A percentile compares a stretch with the other conserved stretches of the same genome.
phyloP scores from a whole-genome alignment of 2,888 invertebrate genomes.

The Cremastinae sp. region DNA sequence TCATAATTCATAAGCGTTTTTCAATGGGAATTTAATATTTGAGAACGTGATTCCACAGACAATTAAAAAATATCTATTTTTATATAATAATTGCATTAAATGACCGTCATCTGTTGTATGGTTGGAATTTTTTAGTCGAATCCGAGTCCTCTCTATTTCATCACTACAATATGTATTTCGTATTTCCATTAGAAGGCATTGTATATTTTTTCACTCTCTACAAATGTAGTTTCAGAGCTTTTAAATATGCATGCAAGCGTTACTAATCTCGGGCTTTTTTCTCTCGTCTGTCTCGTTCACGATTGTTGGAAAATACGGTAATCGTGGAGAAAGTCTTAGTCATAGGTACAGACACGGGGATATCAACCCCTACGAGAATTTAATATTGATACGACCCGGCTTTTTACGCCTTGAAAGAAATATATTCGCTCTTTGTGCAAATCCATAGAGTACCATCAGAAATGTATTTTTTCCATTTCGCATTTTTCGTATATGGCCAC shows the following conservation, averaged over 20 bases:
- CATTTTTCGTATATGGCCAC: not conserved
- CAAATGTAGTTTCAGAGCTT: slow-evolving; percentile 29
- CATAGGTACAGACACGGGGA: slow-evolving; percentile 6
- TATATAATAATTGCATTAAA: too few relatives aligned
- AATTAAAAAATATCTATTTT: too few relatives aligned
- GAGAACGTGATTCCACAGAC: too few relatives aligned
- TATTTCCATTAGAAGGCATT: too few relatives aligned
- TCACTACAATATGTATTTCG: too few relatives aligned
- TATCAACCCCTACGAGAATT: slow-evolving; percentile 5
- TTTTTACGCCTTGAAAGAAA: slow-evolving; percentile 1
- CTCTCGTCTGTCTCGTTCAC: slow-evolving; percentile 20
- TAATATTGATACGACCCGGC: slow-evolving; percentile 39
- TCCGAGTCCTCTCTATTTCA: too few relatives aligned
- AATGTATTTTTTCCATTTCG: slow-evolving; percentile 2
- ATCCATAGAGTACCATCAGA: not conserved
- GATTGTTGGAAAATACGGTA: slow-evolving; percentile 46
- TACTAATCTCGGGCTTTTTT: slow-evolving; percentile 26
- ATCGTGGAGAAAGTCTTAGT: slow-evolving; percentile 12
- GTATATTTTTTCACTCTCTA: not conserved
- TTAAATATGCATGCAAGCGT: slow-evolving; percentile 46
- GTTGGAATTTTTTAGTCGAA: too few relatives aligned
- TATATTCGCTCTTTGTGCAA: not conserved
- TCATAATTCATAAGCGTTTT: too few relatives aligned
- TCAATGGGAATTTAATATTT: too few relatives aligned
- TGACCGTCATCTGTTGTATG: too few relatives aligned